Evolutionary conservation across 2,888 invertebrate genomes (phyloP).

Genomic region (Microchrysa polita): DNA sequence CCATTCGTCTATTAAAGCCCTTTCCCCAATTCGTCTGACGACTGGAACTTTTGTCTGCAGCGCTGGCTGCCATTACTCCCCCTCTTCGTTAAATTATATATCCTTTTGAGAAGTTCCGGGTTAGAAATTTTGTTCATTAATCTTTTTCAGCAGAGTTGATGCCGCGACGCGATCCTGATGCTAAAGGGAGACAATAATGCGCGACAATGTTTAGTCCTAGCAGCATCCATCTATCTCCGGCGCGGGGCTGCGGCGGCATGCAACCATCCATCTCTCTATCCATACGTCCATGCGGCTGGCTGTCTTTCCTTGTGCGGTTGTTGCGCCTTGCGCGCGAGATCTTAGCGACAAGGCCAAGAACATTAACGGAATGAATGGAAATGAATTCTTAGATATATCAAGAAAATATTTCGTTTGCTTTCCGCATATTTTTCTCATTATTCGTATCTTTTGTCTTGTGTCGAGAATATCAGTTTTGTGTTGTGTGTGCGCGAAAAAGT

Average conservation of each 20-base stretch:
- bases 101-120: neutral
- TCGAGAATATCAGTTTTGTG: conserved; percentile 7
- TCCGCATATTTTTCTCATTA: neutral
- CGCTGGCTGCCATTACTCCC: neutral
- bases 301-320: no score
- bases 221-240: no score
- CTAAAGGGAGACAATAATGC: conserved; percentile 2
- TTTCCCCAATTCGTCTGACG: neutral
- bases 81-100: neutral
- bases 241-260: no score
- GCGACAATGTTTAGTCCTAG: neutral
- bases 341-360: no score
- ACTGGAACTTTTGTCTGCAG: no score
- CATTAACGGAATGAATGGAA: conserved; percentile 3
- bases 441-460: conserved; percentile 3
- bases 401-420: conserved; percentile 5
- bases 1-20: neutral
- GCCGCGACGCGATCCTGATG: neutral
- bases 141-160: conserved; percentile 2
- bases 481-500: neutral
- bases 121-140: conserved; percentile 5
- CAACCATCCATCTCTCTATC: no score
- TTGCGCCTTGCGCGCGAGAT: no score
- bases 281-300: no score
- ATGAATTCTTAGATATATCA: conserved; percentile 1